Conservation (phyloP, 2,888 invertebrate species). For the Apodemia duryi region DNA sequence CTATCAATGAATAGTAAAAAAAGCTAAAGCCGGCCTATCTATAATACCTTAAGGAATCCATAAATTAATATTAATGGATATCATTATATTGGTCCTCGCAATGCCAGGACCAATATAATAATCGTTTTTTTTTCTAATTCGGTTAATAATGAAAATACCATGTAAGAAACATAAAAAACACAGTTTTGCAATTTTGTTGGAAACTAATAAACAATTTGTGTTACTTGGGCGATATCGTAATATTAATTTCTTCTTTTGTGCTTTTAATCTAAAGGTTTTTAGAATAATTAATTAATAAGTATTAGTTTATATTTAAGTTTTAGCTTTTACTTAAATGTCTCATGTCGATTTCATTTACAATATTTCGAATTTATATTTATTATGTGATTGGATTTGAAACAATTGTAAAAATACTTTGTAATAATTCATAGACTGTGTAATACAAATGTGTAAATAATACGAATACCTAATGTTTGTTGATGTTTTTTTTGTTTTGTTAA, state of each 20-base stretch:
- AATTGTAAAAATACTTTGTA: background rate
- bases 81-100: too few species aligned
- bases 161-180: too few species aligned
- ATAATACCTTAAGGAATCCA: too few species aligned
- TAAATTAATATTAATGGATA: too few species aligned
- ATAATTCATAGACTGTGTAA: background rate
- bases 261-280: background rate
- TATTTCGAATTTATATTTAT: slow-evolving; percentile 12
- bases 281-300: background rate
- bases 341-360: background rate
- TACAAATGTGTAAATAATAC: slow-evolving; percentile 6
- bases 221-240: background rate
- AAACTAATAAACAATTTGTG: background rate
- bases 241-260: background rate
- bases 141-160: too few species aligned
- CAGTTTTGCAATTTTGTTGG: too few species aligned
- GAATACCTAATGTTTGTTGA: slow-evolving; percentile 14
- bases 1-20: too few species aligned
- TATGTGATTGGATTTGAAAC: background rate
- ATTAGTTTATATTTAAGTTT: background rate
- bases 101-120: too few species aligned
- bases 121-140: too few species aligned
- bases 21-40: too few species aligned
- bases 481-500: slow-evolving; percentile 3
- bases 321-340: background rate